Conservation (phyloP, 2,113 vertebrate genomes). For the Amia ocellicauda region DNA sequence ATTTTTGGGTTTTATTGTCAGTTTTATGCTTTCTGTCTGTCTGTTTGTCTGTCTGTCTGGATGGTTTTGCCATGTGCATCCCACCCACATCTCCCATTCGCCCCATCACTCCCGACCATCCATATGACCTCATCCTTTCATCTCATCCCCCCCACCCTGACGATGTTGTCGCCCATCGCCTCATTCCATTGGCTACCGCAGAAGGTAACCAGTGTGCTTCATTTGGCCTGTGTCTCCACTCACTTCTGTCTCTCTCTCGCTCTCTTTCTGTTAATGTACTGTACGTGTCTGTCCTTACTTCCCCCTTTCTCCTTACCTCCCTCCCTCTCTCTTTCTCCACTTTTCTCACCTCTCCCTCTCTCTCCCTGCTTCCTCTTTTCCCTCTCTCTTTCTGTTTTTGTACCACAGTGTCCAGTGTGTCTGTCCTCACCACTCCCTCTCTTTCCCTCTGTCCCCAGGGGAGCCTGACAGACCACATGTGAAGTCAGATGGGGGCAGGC, state of each 20-base stretch:
- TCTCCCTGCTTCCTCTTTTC: neutral
- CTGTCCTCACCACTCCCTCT: neutral
- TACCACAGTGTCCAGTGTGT: neutral
- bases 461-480: conserved; percentile 60
- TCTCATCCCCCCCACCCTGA: conserved; percentile 17
- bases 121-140: conserved; percentile 23
- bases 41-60: too few species aligned
- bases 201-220: conserved; percentile 48
- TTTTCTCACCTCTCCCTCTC: too few species aligned
- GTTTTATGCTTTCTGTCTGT: too few species aligned
- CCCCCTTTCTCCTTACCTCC: neutral
- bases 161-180: conserved; percentile 25
- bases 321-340: too few species aligned
- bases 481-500: conserved; percentile 25
- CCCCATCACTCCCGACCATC: conserved; percentile 19
- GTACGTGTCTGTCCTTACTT: conserved; percentile 5
- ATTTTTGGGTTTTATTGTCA: too few species aligned
- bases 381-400: neutral
- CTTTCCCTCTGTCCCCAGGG: conserved; percentile 37
- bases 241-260: neutral
- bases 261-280: neutral
- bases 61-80: too few species aligned
- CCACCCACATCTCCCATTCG: conserved; percentile 1
- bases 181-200: conserved; percentile 27
- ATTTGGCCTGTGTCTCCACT: neutral